Base-by-base conservation (phyloP, 2,888 invertebrate genomes). In the Meloe dianella region DNA sequence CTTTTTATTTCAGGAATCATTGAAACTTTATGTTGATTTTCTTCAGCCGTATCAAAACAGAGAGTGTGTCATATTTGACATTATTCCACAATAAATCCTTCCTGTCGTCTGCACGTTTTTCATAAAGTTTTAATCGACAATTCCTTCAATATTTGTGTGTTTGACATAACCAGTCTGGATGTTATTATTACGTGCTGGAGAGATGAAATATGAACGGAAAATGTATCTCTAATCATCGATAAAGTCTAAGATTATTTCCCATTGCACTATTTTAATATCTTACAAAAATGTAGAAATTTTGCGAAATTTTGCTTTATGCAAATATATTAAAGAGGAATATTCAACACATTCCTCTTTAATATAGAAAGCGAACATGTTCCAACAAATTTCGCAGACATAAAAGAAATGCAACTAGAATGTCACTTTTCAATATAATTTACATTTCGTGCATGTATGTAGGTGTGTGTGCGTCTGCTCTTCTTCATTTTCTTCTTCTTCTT, bases 301-400 rank as follows among this genome's bases (percentile, higher is more conserved):
- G 8, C 5, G 38, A n/a, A 20, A 47, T 2, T 20, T 20, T 47
- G 8, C 20, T 47, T 22, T 47, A 20, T 47, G 47, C 20, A 20
- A 20, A 63, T 57, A 63, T 63, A 63, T 29, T n/a, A n/a, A n/a
- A n/a, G 29, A 57, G 47, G 59, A 47, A 65, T 65, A 71, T 63
- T 68, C 71, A 71, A 68, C 68, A 68, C 68, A 70, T 68, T 71
- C 66, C 66, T 63, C 66, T 70, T 66, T 65, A 66, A 66, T 68
- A 67, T 71, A 65, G 68, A 65, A 64, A 62, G 57, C 20, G 38
- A 51, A 35, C 35, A 32, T 59, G 47, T 64, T 57, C 51, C 47
- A 32, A 27, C 27, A 27, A 54, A 9, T 56, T n/a, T n/a, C n/a
- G n/a, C 64, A 64, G 30, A 60, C 35, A 60, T 57, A 63, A 58